Evolutionary conservation across 2,888 invertebrate species (phyloP).

Genomic region (Agrochola lota): DNA sequence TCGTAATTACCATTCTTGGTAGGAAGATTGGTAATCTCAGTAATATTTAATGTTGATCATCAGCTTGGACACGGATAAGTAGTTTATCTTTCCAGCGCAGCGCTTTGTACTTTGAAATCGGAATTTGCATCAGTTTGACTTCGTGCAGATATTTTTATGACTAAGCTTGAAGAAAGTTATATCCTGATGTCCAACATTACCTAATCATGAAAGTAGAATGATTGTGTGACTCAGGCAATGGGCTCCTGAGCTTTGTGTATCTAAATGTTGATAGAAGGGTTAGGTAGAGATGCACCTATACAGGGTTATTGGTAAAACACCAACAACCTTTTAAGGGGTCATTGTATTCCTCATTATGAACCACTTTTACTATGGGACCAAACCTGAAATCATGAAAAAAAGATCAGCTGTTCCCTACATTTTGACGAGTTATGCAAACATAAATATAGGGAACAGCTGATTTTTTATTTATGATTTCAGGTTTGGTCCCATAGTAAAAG

Average conservation of each 20-base stretch:
- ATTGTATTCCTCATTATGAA: no score
- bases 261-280: background rate
- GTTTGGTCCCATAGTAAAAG: no score
- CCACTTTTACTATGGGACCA: no score
- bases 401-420: no score
- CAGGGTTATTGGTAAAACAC: no score
- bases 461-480: no score
- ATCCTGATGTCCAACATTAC: constrained; percentile 29
- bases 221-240: constrained; percentile 28
- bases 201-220: constrained; percentile 42
- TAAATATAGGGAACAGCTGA: no score
- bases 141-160: constrained; percentile 50
- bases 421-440: no score
- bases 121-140: constrained; percentile 25
- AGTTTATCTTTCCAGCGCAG: background rate
- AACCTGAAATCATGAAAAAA: no score
- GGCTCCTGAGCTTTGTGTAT: background rate
- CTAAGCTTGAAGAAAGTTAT: constrained; percentile 51
- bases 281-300: no score
- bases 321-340: no score
- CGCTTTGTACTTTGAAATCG: background rate
- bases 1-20: background rate
- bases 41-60: background rate
- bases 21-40: background rate
- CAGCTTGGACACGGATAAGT: background rate